These are phyloP conservation scores for Heliconius melpomene DNA, from an alignment of 1,140 invertebrate species.

Conservation along the genomic window DNA sequence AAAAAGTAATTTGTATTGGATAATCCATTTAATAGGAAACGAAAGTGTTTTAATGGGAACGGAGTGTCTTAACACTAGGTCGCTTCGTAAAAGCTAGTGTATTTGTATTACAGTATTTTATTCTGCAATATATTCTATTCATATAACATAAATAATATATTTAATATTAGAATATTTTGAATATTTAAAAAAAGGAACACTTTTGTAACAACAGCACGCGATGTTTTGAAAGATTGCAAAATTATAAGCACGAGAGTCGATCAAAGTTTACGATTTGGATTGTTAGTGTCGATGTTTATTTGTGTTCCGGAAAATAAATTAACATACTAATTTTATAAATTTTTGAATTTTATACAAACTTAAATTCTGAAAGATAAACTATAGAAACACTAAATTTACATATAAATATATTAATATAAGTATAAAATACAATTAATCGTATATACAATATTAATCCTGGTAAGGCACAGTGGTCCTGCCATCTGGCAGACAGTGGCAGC, in stretches of 20 bases:
- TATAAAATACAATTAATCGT: background rate
- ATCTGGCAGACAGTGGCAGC: slow-evolving; percentile 34
- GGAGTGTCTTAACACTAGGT: too few relatives aligned
- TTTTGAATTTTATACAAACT: background rate
- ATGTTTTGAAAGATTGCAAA: slow-evolving; percentile 31
- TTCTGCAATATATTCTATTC: too few relatives aligned
- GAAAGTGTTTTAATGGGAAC: background rate
- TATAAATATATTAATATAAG: background rate
- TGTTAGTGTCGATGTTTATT: slow-evolving; percentile 7
- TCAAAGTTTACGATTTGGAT: background rate
- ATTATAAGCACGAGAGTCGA: slow-evolving; percentile 37
- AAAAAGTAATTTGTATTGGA: too few relatives aligned
- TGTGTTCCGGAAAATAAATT: background rate
- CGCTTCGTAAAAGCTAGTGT: too few relatives aligned
- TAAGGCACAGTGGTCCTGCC: slow-evolving; percentile 21
- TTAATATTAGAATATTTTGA: background rate
- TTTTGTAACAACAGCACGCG: slow-evolving; percentile 42
- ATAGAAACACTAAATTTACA: background rate
- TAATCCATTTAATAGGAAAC: background rate
- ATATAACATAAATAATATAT: background rate
- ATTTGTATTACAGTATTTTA: too few relatives aligned
- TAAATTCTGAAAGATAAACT: background rate
- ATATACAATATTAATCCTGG: slow-evolving; percentile 13
- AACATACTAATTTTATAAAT: background rate
- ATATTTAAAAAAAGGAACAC: slow-evolving; percentile 30